Evolutionary conservation across 2,888 invertebrate species (phyloP).

Genomic region (Eugnorisma glareosa): DNA sequence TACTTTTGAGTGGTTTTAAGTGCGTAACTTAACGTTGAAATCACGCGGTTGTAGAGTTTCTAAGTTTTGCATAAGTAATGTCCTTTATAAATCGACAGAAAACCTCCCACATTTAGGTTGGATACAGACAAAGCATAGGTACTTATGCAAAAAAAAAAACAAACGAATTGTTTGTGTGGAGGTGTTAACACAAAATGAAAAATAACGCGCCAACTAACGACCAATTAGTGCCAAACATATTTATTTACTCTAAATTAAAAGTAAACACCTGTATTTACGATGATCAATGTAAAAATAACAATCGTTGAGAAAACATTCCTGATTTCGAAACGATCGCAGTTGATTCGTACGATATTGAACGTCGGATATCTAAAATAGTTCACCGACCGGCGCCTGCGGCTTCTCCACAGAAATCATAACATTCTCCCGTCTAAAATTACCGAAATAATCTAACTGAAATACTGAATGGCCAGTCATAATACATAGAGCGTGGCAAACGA

Average conservation of each 20-base stretch:
- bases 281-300: conserved; percentile 58
- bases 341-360: conserved; percentile 55
- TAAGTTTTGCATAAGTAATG: conserved; percentile 2
- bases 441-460: conserved; percentile 73
- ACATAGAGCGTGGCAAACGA: conserved; percentile 41
- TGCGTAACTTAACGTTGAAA: conserved; percentile 6
- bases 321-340: conserved; percentile 60
- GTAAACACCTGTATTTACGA: conserved; percentile 33
- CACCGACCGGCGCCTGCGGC: conserved; percentile 70
- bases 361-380: conserved; percentile 75
- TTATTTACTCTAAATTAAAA: conserved; percentile 37
- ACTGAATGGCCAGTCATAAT: conserved; percentile 66
- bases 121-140: not conserved
- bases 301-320: conserved; percentile 63
- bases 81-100: not conserved
- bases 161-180: conserved; percentile 1
- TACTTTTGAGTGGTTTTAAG: conserved; percentile 38
- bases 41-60: not conserved
- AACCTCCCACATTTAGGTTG: not conserved
- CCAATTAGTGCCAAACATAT: conserved; percentile 47
- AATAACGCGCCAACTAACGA: conserved; percentile 28
- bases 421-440: conserved; percentile 79
- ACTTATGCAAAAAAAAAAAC: conserved; percentile 14
- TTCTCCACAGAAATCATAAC: conserved; percentile 76
- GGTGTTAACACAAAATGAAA: conserved; percentile 22